These are phyloP conservation scores for Hylaeus volcanicus DNA, from an alignment of 1,140 invertebrate species.

Conservation along the genomic window DNA sequence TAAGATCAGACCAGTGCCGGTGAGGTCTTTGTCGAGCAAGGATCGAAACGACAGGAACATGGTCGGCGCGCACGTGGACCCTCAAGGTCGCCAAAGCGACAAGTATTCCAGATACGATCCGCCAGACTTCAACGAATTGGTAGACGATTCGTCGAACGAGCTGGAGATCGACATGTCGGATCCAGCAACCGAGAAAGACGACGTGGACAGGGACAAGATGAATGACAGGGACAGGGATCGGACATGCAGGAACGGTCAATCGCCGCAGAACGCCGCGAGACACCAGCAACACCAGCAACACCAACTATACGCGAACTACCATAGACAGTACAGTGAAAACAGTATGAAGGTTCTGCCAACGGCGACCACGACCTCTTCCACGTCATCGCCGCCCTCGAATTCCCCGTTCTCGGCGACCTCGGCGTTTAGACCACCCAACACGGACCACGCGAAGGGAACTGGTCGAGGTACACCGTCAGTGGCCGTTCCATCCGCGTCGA, in stretches of 20 bases:
- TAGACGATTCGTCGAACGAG: constrained; percentile 89
- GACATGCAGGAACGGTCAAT: constrained; percentile 78
- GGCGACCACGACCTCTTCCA: constrained; percentile 63
- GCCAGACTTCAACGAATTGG: constrained; percentile 89
- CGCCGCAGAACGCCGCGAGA: constrained; percentile 68
- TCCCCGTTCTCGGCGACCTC: constrained; percentile 86
- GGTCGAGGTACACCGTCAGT: constrained; percentile 71
- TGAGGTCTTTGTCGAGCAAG: constrained; percentile 66
- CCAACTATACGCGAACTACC: constrained; percentile 70
- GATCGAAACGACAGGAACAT: constrained; percentile 75
- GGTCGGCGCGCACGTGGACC: constrained; percentile 45
- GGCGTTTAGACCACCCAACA: constrained; percentile 87
- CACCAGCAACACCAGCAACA: constrained; percentile 63
- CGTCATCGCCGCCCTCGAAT: constrained; percentile 76
- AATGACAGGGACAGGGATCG: constrained; percentile 77
- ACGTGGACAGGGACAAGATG: constrained; percentile 79
- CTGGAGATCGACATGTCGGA: constrained; percentile 90
- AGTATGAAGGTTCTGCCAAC: constrained; percentile 69
- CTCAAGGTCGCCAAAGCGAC: constrained; percentile 66
- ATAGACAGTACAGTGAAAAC: constrained; percentile 72
- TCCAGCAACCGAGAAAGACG: constrained; percentile 79
- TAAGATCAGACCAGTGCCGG: constrained; percentile 58
- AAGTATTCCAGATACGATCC: constrained; percentile 84
- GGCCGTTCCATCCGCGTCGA: constrained; percentile 68
- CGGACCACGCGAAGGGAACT: constrained; percentile 74